These are phyloP conservation scores for Drosophila lacteicornis DNA, from an alignment of 1,140 invertebrate species.

Conservation along the genomic window DNA sequence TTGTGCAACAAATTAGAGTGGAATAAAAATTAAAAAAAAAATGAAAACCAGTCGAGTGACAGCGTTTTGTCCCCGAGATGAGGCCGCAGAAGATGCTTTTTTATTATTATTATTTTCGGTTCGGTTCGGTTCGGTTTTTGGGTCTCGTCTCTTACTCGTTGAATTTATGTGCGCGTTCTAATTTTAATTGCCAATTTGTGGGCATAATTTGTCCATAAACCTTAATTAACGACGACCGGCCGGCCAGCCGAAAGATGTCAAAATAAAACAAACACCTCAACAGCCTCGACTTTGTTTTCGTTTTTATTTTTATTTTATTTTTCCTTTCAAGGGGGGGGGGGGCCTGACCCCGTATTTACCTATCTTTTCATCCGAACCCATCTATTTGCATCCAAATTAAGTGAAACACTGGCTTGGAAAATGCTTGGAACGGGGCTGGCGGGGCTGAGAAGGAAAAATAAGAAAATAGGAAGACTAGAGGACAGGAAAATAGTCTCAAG, in stretches of 20 bases:
- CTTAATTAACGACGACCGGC: conserved; percentile 77
- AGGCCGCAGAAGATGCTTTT: conserved; percentile 31
- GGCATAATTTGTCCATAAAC: conserved; percentile 83
- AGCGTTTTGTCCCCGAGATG: conserved; percentile 62
- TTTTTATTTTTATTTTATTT: not conserved
- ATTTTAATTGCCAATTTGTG: conserved; percentile 84
- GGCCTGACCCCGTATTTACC: conserved; percentile 34
- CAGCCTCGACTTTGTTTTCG: conserved; percentile 18
- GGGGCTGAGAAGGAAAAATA: not conserved
- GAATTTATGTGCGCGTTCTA: conserved; percentile 81
- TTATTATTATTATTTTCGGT: conserved; percentile 25
- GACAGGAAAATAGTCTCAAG: not conserved
- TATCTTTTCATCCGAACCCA: conserved; percentile 41
- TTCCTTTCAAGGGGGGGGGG: not conserved
- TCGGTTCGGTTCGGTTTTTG: conserved; percentile 30
- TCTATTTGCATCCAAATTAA: conserved; percentile 78
- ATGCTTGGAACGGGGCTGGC: not conserved
- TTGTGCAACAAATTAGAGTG: conserved; percentile 51
- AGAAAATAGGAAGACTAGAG: not conserved
- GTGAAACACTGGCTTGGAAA: conserved; percentile 35
- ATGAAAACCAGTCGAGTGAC: conserved; percentile 69
- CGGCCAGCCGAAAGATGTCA: conserved; percentile 70
- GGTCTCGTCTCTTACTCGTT: conserved; percentile 38
- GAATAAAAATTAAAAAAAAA: not conserved
- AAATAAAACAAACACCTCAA: conserved; percentile 81